Base-by-base conservation (phyloP, 2,797 vertebrate genomes). In the Tarsius wallacei region DNA sequence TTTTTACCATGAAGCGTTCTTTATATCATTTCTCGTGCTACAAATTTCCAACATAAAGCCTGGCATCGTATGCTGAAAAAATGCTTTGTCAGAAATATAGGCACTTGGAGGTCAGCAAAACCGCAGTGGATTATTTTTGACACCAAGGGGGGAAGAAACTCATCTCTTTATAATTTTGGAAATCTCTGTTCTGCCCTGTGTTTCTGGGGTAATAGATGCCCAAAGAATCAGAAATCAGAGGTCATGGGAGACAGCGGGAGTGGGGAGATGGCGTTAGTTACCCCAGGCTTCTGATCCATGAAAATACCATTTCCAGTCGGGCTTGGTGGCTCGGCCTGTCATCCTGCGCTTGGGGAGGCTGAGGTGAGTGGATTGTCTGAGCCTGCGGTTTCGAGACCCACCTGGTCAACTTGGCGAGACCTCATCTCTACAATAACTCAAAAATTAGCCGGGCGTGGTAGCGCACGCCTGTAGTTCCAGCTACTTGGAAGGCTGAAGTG, bases 121-220 rank as follows among this genome's bases (percentile, higher is more conserved):
- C 14, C 68, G 7, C 12, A 8, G 19, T 66, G 16, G 90, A 85
- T 71, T 80, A 28, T 82, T 87, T 94, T 74, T 91, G 49, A 90
- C 66, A 49, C 22, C 17, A 85, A 22, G 5, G 1, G 26, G 47
- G 42, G 42, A 96, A 86, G n/a, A 77, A 66, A n/a, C 13, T 90
- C 16, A 59, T 36, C 63, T 92, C 64, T 90, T 87, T 51, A 63
- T 63, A 88, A 73, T 36, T 92, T 88, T 80, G 64, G 66, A 68
- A 42, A 94, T 95, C 28, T 96, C 36, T 63, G 3, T 42, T 59
- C 42, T 21, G 15, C 15, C 24, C 10, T 87, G 55, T 84, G 64
- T 71, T 51, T 85, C 42, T 49, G n/a, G 33, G 53, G 59, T 61
- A 84, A 84, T 83, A 10, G 36, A 28, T 49, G 1, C 64, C 57